Evolutionary conservation across 2,797 vertebrate species (phyloP), one percentile per base, ranked within the genome.

Genomic region (Phalanger gymnotis): DNA sequence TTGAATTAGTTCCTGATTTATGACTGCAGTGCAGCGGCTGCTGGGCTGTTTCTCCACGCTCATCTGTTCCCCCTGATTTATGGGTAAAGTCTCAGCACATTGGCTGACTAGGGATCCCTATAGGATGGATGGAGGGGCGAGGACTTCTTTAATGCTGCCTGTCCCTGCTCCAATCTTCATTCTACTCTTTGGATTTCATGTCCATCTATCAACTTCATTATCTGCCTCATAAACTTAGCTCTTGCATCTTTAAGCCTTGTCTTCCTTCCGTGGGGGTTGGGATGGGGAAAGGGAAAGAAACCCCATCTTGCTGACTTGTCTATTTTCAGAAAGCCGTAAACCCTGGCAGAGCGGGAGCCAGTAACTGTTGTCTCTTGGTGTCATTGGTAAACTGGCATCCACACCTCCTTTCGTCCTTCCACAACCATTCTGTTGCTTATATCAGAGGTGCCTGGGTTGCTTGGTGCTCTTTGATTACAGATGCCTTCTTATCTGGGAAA

Each of bases 1-100:
- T 98, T 98, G 99, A 98, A 98, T 99, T 98, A 99, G 98, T 96
- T 98, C 97, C 98, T 99, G 98, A 99, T 99, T 98, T 98, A 99
- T 99, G 98, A 98, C 98, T 98, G 98, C 97, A 95, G 98, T 52
- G 91, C 97, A 0, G 96, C 54, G 92, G 96, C 98, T 98, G 97
- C 98, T 97, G 97, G 97, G 96, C 27, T 4, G 0, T 12, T 96
- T 98, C 96, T 98, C 97, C 73, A 7, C 4, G 94, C 94, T 96
- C 97, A 92, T 98, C 96, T 91, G 73, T 98, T 93, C 96, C 96
- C 92, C 97, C 96, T 98, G 98, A 98, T 98, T 98, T 99, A 98
- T 98, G 96, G 98, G 97, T 53, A 90, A 97, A 93, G 94, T 98
- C 95, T 10, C 95, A 54, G 93, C 22, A 92, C 95, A 58, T 57